Conservation (phyloP, 2,888 invertebrate species). For the Leptarthrus brevirostris region DNA sequence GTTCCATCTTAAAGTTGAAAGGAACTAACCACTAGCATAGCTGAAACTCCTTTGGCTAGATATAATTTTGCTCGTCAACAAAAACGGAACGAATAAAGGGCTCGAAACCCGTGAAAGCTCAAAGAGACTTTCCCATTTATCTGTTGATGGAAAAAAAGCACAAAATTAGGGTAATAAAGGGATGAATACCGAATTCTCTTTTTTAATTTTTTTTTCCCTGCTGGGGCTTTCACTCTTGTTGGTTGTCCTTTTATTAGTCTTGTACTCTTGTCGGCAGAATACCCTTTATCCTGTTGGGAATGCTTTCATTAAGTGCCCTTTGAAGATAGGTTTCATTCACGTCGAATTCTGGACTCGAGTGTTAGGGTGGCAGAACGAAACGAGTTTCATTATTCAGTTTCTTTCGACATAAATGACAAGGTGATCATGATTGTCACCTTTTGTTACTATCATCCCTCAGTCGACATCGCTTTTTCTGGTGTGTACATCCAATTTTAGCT, state of each 20-base stretch:
- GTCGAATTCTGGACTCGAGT: neutral
- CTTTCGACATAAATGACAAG: slow-evolving; percentile 14
- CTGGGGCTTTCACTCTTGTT: slow-evolving; percentile 24
- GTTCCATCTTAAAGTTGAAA: slow-evolving; percentile 16
- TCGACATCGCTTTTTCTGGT: neutral
- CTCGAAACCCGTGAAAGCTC: neutral
- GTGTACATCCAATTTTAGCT: slow-evolving; percentile 22
- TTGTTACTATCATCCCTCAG: neutral
- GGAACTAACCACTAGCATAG: slow-evolving; percentile 6
- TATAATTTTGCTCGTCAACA: slow-evolving; percentile 36
- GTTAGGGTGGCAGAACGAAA: slow-evolving; percentile 8
- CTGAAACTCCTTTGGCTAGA: neutral
- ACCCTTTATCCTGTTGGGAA: slow-evolving; percentile 36
- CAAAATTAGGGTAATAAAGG: slow-evolving; percentile 45
- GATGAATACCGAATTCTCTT: slow-evolving; percentile 39
- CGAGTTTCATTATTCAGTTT: slow-evolving; percentile 33
- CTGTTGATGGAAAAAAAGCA: slow-evolving; percentile 41
- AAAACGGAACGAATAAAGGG: neutral
- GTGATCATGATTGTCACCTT: slow-evolving; percentile 45
- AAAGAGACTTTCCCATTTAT: slow-evolving; percentile 39
- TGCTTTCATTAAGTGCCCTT: slow-evolving; percentile 44
- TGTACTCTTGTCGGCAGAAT: slow-evolving; percentile 10
- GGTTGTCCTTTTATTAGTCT: slow-evolving; percentile 28
- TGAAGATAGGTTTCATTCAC: slow-evolving; percentile 38
- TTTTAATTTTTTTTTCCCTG: slow-evolving; percentile 19